These are phyloP conservation scores for Leucoraja erinaceus DNA, from an alignment of 2,113 vertebrate genomes.

Conservation along the genomic window DNA sequence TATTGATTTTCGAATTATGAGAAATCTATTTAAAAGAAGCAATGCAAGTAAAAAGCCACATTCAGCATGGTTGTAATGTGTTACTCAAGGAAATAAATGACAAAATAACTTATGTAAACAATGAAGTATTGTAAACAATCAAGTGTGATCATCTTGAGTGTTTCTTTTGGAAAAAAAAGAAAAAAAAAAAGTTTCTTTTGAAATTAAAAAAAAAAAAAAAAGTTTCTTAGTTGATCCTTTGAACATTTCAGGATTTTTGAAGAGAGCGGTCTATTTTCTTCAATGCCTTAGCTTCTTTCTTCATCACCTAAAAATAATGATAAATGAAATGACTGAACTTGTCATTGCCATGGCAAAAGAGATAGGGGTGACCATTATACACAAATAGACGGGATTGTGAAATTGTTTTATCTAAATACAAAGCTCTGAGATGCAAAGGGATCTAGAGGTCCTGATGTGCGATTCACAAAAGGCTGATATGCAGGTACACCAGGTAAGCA, in stretches of 20 bases:
- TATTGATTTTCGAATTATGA: not conserved
- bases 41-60: not conserved
- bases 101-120: not conserved
- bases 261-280: constrained; percentile 12
- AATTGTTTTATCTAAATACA: too few relatives aligned
- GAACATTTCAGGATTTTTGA: not conserved
- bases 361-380: not conserved
- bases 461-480: too few relatives aligned
- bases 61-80: not conserved
- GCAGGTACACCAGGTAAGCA: too few relatives aligned
- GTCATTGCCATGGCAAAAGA: not conserved
- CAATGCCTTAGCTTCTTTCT: constrained; percentile 18
- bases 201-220: too few relatives aligned
- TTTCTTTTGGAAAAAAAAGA: too few relatives aligned
- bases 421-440: too few relatives aligned
- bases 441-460: too few relatives aligned
- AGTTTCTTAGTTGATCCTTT: not conserved
- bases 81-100: not conserved
- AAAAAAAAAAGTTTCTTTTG: too few relatives aligned
- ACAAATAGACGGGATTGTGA: not conserved
- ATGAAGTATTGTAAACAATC: not conserved
- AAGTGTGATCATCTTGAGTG: not conserved
- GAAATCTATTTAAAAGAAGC: not conserved
- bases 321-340: not conserved
- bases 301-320: constrained; percentile 22